Evolutionary conservation across 1,140 invertebrate species (phyloP).

Genomic region (Ridgeia piscesae): DNA sequence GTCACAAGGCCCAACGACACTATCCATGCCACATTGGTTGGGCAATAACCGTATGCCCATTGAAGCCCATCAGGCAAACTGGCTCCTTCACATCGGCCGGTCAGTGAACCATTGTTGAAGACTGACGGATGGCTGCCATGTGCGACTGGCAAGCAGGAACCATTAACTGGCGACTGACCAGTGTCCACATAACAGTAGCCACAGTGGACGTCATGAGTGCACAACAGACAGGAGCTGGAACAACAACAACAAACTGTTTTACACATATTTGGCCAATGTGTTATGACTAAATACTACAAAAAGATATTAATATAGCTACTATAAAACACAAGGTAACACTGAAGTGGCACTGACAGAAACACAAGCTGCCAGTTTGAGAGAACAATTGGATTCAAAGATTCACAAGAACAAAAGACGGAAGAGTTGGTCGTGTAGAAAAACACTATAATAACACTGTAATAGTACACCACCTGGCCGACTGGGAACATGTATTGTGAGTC

Average conservation of each 20-base stretch:
- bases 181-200: constrained; percentile 60
- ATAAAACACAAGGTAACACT: not conserved
- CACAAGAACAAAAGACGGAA: not conserved
- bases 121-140: not conserved
- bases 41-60: constrained; percentile 62
- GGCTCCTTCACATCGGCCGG: constrained; percentile 19
- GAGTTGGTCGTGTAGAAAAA: too few species aligned
- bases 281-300: too few species aligned
- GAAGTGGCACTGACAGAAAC: not conserved
- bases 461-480: too few species aligned
- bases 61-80: not conserved
- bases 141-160: constrained; percentile 47
- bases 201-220: constrained; percentile 56
- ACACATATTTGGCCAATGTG: too few species aligned
- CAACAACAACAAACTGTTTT: not conserved
- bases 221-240: constrained; percentile 58
- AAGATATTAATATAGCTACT: too few species aligned
- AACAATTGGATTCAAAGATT: not conserved
- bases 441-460: too few species aligned
- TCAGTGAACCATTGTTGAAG: not conserved
- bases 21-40: constrained; percentile 61
- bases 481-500: too few species aligned
- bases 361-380: not conserved
- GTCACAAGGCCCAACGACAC: constrained; percentile 61
- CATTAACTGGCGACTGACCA: constrained; percentile 36